Base-by-base conservation (phyloP, 2,797 vertebrate genomes). In the Sebastes hubbsi region DNA sequence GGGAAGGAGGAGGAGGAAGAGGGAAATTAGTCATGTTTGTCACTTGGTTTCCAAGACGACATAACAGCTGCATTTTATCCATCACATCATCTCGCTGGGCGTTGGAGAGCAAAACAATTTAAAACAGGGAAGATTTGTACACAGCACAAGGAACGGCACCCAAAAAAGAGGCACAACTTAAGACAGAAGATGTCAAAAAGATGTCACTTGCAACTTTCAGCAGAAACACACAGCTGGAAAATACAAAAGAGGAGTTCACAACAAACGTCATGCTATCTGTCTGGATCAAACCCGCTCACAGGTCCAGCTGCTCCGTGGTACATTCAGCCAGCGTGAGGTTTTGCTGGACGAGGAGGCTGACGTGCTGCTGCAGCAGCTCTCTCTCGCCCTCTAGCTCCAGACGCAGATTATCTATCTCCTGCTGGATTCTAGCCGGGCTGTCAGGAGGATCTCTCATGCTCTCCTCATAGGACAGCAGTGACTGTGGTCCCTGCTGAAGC, bases 341-440 rank as follows among this genome's bases (percentile, higher is more conserved):
- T 68, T 96, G 94, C 56, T 78, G 94, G 69, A 95, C 92, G 10
- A 96, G 93, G 85, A 94, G 85, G 81, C 89, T 62, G 75, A 94
- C 25, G 79, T 95, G 93, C 81, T 87, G 88, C 75, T 89, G 95
- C 83, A 95, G 89, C 92, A 95, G 91, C 88, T 93, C 94, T 91
- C 95, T 89, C 79, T 96, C 95, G 62, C 84, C 91, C 87, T 95
- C 94, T 82, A 96, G 94, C 92, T 94, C 95, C 90, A 81, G 75
- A 63, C 92, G 95, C 82, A 96, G 94, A 60, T 85, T 83, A 90
- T 94, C 91, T 83, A 96, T 70, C 73, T 96, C 95, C 85, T 91
- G 89, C 86, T 94, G 93, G 74, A 96, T 91, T 77, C 72, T 85
- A 83, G 81, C 86, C 1, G 87, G 52, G 81, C 84, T 85, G 80